phyloP scores from a whole-genome alignment of 2,888 invertebrate genomes.

The Petrolisthes manimaculis region DNA sequence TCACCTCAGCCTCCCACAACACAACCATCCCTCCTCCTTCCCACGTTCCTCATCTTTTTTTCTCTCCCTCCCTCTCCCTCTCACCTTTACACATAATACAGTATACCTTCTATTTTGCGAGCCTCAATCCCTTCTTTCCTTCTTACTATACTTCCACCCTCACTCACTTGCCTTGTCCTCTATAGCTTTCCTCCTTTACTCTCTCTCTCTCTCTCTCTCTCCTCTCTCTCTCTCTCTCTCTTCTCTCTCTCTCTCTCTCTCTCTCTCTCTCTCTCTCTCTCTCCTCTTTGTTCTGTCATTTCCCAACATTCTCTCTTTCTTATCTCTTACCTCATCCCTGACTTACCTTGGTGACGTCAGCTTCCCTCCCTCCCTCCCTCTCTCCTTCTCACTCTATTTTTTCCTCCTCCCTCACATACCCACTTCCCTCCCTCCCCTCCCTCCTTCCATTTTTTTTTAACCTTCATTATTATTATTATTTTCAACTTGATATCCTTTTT shows the following conservation, averaged over 20 bases:
- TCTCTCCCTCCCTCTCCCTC: background rate
- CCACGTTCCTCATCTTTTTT: background rate
- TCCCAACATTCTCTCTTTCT: background rate
- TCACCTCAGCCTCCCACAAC: background rate
- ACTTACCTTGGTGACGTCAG: too few species aligned
- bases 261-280: background rate
- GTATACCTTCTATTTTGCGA: too few species aligned
- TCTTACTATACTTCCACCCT: too few species aligned
- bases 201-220: background rate
- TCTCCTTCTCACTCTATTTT: too few species aligned
- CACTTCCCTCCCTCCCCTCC: background rate
- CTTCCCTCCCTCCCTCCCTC: too few species aligned
- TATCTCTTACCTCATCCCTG: too few species aligned
- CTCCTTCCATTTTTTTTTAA: background rate
- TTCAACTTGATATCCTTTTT: background rate
- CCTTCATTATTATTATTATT: background rate
- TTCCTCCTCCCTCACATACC: too few species aligned
- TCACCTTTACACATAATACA: too few species aligned
- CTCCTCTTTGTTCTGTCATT: background rate
- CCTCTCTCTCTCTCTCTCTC: background rate
- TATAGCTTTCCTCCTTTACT: background rate
- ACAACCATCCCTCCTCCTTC: background rate
- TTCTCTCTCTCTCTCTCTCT: too few species aligned
- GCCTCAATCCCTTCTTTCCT: too few species aligned
- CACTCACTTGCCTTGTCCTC: background rate